phyloP scores from a whole-genome alignment of 2,888 invertebrate species.

The Pristionchus entomophagus region DNA sequence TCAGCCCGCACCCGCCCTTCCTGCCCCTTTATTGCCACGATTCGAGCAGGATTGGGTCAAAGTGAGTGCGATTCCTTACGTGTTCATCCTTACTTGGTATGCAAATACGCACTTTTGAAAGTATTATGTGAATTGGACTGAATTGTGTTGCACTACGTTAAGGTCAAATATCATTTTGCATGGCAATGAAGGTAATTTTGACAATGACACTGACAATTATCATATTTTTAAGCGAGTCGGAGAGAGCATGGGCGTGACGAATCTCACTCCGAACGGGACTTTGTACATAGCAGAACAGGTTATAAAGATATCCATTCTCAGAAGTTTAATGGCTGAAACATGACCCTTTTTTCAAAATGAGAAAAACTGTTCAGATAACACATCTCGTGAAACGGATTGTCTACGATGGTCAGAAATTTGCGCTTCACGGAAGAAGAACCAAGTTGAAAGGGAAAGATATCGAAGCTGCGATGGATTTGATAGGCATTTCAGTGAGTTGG shows the following conservation, averaged over 20 bases:
- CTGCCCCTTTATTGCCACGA: neutral
- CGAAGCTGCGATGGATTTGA: slow-evolving; percentile 45
- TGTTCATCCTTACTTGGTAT: neutral
- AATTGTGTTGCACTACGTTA: too few species aligned
- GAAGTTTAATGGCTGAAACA: too few species aligned
- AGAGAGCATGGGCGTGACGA: slow-evolving; percentile 54
- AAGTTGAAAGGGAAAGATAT: slow-evolving; percentile 51
- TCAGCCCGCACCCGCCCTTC: neutral
- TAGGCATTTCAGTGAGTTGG: slow-evolving; percentile 32
- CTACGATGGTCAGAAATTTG: slow-evolving; percentile 55
- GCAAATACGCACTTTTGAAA: too few species aligned
- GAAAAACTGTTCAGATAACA: slow-evolving; percentile 41
- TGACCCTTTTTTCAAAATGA: too few species aligned
- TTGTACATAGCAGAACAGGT: slow-evolving; percentile 52
- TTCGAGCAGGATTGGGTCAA: slow-evolving; percentile 29
- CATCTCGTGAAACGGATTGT: slow-evolving; percentile 52
- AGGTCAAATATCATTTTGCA: too few species aligned
- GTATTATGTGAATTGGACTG: too few species aligned
- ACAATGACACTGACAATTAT: too few species aligned
- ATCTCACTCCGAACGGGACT: slow-evolving; percentile 51
- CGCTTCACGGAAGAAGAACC: slow-evolving; percentile 56
- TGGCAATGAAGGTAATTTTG: too few species aligned
- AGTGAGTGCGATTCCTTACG: neutral
- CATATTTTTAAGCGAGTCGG: slow-evolving; percentile 52
- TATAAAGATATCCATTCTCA: neutral